Conservation (phyloP, 2,113 vertebrate genomes). For the Chinchilla lanigera region DNA sequence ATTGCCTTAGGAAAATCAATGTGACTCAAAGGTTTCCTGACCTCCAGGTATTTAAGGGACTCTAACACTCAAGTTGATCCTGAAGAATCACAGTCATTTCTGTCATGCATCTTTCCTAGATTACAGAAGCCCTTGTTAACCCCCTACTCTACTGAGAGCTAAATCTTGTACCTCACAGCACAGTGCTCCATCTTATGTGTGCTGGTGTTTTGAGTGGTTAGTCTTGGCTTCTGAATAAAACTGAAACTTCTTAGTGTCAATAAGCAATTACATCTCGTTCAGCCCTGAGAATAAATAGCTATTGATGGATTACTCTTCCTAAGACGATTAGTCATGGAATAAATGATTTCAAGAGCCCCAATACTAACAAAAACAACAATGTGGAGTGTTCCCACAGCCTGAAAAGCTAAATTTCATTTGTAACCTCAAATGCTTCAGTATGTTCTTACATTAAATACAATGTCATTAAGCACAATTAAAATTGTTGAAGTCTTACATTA, state of each 20-base stretch:
- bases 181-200: not conserved
- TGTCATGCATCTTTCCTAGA: not conserved
- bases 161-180: not conserved
- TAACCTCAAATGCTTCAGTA: slow-evolving; percentile 23
- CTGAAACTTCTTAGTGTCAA: not conserved
- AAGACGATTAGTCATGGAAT: not conserved
- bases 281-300: not conserved
- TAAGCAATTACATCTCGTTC: not conserved
- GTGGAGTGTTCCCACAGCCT: not conserved
- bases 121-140: not conserved
- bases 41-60: not conserved
- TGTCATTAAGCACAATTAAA: slow-evolving; percentile 28
- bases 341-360: slow-evolving; percentile 15
- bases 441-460: slow-evolving; percentile 1
- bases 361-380: not conserved
- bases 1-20: not conserved
- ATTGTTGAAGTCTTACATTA: slow-evolving; percentile 13
- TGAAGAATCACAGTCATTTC: not conserved
- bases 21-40: not conserved
- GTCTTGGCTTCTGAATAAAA: not conserved
- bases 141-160: not conserved
- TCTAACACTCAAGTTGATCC: not conserved
- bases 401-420: slow-evolving; percentile 36
- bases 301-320: not conserved
- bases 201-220: not conserved